Evolutionary conservation across 2,888 invertebrate genomes (phyloP).

Genomic region (Dynastes tityus): DNA sequence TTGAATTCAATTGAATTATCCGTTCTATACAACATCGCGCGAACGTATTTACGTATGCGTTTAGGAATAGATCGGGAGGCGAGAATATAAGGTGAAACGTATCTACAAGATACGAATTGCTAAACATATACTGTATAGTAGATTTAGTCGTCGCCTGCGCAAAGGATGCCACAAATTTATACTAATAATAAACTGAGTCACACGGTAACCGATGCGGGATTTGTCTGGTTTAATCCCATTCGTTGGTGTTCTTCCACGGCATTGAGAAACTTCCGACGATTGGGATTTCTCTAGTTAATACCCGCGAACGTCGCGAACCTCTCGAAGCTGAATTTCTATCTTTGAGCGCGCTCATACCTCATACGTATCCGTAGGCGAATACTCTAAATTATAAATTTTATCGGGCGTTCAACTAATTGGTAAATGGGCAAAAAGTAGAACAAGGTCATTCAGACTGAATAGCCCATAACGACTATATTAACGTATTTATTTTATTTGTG

Average conservation of each 20-base stretch:
- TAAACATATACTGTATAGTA: background rate
- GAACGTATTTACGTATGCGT: background rate
- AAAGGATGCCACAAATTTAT: conserved; percentile 2
- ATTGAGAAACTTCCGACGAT: background rate
- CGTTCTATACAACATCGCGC: background rate
- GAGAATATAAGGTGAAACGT: no score
- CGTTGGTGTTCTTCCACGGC: background rate
- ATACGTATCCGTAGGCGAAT: no score
- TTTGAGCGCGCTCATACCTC: no score
- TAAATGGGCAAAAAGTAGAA: no score
- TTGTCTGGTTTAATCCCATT: conserved; percentile 1
- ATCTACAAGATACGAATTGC: no score
- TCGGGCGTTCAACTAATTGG: no score
- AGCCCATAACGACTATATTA: no score
- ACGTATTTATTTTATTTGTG: no score
- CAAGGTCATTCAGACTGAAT: no score
- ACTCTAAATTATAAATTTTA: no score
- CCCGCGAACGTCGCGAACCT: background rate
- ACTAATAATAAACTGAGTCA: conserved; percentile 3
- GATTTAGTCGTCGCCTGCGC: background rate
- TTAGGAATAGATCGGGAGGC: no score
- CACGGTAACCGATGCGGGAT: conserved; percentile 3
- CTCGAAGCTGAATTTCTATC: background rate
- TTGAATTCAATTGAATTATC: background rate
- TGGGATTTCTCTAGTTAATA: background rate